Conservation (phyloP, 2,888 invertebrate species). For the Scaptomyza flava region DNA sequence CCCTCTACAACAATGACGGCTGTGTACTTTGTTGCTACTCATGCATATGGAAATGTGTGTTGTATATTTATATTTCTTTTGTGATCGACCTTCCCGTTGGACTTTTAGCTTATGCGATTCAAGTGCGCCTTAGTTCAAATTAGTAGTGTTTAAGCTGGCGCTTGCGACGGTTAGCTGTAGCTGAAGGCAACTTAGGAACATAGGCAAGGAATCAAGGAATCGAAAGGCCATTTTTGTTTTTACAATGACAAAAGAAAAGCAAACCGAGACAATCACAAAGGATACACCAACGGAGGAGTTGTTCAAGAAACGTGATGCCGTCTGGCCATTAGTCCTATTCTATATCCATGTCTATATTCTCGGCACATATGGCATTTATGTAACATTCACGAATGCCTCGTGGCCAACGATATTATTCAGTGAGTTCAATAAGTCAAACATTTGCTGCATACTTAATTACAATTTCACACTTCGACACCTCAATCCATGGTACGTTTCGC, state of each 20-base stretch:
- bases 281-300: conserved; percentile 18
- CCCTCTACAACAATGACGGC: not conserved
- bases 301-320: conserved; percentile 86
- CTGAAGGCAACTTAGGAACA: not conserved
- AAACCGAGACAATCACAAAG: conserved; percentile 13
- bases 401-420: conserved; percentile 88
- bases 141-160: conserved; percentile 45
- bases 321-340: conserved; percentile 90
- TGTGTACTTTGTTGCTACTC: conserved; percentile 10
- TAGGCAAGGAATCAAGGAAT: not conserved
- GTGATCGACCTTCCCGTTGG: not conserved
- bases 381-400: conserved; percentile 87
- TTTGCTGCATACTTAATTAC: conserved; percentile 9
- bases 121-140: conserved; percentile 2
- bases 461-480: conserved; percentile 1
- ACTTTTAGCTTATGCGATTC: conserved; percentile 6
- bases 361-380: conserved; percentile 88
- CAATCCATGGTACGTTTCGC: not conserved
- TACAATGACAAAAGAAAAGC: conserved; percentile 12
- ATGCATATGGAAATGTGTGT: conserved; percentile 48
- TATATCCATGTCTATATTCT: conserved; percentile 90
- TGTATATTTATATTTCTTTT: not conserved
- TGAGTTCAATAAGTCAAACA: conserved; percentile 84
- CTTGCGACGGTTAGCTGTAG: conserved; percentile 23
- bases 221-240: too few relatives aligned